A percentile compares a stretch with the other conserved stretches of the same genome.
phyloP scores from a whole-genome alignment of 2,888 invertebrate genomes.

The Limenitis camilla region DNA sequence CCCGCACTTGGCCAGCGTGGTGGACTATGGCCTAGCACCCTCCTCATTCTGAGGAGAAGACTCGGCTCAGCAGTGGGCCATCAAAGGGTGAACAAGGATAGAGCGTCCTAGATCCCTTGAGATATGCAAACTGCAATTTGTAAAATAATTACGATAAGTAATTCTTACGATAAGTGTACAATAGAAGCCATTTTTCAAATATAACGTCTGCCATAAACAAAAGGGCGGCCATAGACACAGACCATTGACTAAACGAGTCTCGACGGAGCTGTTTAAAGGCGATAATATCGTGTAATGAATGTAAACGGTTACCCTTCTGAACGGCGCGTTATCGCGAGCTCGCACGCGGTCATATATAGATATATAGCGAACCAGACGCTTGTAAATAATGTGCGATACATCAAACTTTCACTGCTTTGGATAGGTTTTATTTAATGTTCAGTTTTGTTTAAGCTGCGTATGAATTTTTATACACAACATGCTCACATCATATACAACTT shows the following conservation, averaged over 20 bases:
- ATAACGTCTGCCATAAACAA: conserved; percentile 30
- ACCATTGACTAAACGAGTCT: conserved; percentile 55
- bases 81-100: too few relatives aligned
- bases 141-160: too few relatives aligned
- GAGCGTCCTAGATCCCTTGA: too few relatives aligned
- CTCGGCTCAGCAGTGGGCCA: too few relatives aligned
- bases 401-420: conserved; percentile 9
- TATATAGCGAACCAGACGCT: conserved; percentile 16
- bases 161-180: not conserved
- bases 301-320: conserved; percentile 47
- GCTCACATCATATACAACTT: too few relatives aligned
- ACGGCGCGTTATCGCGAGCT: conserved; percentile 55
- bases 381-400: conserved; percentile 18
- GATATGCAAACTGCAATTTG: too few relatives aligned
- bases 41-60: too few relatives aligned
- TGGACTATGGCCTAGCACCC: too few relatives aligned
- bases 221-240: conserved; percentile 38
- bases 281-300: conserved; percentile 69
- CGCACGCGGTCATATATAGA: conserved; percentile 42
- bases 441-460: not conserved
- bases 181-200: conserved; percentile 10
- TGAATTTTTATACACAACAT: too few relatives aligned
- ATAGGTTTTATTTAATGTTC: conserved; percentile 1
- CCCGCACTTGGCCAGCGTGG: too few relatives aligned
- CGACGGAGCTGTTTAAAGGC: conserved; percentile 56